Base-by-base conservation (phyloP, 2,888 invertebrate species). In the Aphodius sticticus region DNA sequence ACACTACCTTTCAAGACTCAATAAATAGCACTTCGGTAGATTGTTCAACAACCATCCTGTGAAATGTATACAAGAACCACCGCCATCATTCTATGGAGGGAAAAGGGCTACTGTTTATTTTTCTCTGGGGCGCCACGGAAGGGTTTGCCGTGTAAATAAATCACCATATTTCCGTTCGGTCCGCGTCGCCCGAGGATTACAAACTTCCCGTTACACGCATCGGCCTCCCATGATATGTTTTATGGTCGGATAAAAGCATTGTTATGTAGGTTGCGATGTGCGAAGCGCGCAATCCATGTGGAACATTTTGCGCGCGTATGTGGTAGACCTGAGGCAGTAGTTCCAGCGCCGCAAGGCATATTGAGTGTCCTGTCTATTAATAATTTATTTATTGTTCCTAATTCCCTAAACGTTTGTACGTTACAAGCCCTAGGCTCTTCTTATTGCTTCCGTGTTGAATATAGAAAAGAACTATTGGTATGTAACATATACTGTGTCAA, bases 201-300 rank as follows among this genome's bases (percentile, higher is more conserved):
- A 79, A 83, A 81, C 83, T 82, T 83, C 81, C 83, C 69, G 76
- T 76, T 38, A 76, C 53, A 16, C 74, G 35, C 81, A 53, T 5
- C 53, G 53, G 80, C 79, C 70, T 76, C 53, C 81, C 76, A 79
- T 83, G 83, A 83, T 83, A 81, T 83, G 84, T 83, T 84, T 83
- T 84, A 84, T 82, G 82, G 81, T 81, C 81, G 82, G 81, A 81
- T 84, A 82, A 84, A 83, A 84, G 84, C 84, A 76, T 84, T 84
- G 83, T 84, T 83, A 82, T 84, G 84, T 83, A 81, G 81, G 76
- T 69, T 76, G 53, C 12, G 53, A 9, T 53, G 53, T 53, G 53
- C 53, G 26, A 26, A 26, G 26, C 1, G 26, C 53, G 7, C 2
- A 7, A 2, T 53, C 53, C 9, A 9, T 7, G 53, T 53, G 7